phyloP scores from a whole-genome alignment of 2,113 vertebrate species.

The Neomonachus schauinslandi region DNA sequence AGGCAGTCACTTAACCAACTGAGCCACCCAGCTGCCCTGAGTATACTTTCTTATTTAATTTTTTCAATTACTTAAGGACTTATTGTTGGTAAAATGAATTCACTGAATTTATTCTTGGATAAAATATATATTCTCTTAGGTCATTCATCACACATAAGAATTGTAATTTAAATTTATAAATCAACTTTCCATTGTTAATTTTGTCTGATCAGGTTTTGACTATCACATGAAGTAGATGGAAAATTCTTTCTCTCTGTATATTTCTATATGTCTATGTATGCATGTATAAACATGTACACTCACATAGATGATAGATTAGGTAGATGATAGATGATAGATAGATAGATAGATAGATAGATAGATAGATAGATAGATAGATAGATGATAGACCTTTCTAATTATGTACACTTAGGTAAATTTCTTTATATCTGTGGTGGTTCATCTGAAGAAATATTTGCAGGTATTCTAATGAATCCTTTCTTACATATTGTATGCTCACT shows the following conservation, averaged over 20 bases:
- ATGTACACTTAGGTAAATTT: neutral
- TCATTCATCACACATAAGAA: neutral
- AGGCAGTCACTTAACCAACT: too few species aligned
- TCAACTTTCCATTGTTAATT: neutral
- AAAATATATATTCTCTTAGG: neutral
- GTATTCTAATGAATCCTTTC: neutral
- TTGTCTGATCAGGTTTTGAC: neutral
- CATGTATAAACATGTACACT: neutral
- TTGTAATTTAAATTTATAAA: constrained; percentile 9
- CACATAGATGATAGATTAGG: neutral
- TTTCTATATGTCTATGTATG: neutral
- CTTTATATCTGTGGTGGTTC: neutral
- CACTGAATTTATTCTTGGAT: neutral
- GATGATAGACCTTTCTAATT: neutral
- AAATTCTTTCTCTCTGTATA: neutral
- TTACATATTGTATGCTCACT: neutral
- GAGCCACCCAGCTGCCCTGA: neutral
- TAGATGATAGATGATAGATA: neutral
- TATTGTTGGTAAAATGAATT: neutral
- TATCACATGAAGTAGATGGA: neutral
- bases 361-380: neutral
- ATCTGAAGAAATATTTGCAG: neutral
- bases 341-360: too few species aligned
- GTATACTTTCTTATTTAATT: neutral
- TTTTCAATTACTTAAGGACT: neutral